These are phyloP conservation scores for Meta bourneti DNA, from an alignment of 2,888 invertebrate species.

Conservation along the genomic window DNA sequence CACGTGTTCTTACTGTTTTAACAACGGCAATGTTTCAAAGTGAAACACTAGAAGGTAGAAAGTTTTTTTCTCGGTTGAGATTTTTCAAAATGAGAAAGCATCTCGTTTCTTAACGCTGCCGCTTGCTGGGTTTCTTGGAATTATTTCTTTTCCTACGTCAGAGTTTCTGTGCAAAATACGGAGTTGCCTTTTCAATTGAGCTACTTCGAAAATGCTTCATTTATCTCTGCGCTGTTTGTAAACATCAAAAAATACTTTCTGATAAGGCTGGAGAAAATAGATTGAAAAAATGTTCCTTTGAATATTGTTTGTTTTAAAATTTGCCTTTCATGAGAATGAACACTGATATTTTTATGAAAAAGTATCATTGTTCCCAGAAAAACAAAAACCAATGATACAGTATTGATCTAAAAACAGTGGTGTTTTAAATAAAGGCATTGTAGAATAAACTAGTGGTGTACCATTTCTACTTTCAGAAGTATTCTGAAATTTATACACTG, in stretches of 20 bases:
- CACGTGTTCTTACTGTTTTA: background rate
- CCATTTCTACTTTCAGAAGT: too few species aligned
- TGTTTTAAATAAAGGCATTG: too few species aligned
- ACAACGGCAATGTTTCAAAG: background rate
- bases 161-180: background rate
- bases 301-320: too few species aligned
- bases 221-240: background rate
- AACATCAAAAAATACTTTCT: background rate
- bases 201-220: background rate
- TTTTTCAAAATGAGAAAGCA: background rate
- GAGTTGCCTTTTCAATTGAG: background rate
- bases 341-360: too few species aligned
- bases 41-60: background rate
- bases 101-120: background rate
- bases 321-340: too few species aligned
- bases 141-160: background rate
- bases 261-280: background rate
- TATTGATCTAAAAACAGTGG: too few species aligned
- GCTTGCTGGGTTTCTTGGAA: background rate
- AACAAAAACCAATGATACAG: too few species aligned
- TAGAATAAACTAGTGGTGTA: too few species aligned
- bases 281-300: background rate
- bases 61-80: background rate
- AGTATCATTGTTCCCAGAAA: too few species aligned
- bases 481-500: too few species aligned